Evolutionary conservation across 2,113 vertebrate species (phyloP), one percentile per base, ranked within the genome.

Genomic region (Anarhynchus alexandrinus): DNA sequence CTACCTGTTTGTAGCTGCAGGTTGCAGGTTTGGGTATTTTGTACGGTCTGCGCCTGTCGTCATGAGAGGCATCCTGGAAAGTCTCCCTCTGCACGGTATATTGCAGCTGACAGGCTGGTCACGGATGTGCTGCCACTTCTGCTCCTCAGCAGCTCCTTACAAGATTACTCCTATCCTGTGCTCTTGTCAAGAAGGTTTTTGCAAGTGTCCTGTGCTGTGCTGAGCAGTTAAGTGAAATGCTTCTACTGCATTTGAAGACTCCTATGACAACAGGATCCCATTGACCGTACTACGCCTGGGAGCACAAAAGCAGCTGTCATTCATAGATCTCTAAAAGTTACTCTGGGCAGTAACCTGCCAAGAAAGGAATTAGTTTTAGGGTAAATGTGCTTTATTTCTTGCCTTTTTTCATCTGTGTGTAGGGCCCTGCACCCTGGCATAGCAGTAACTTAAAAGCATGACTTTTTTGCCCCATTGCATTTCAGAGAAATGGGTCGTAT

Each of bases 41-140:
- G 0, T 21, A 5, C 8, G n/a, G 11, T 15, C 52, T 11, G 10
- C 16, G 17, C 34, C 23, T 22, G 15, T 42, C 9, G 3, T 38
- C 43, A 19, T 0, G 9, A 82, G 21, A 77, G 26, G 9, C 42
- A 47, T 36, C 55, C 54, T 72, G 66, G 72, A 64, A 86, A 49
- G 19, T 17, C 86, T 65, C 71, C 47, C 66, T 54, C 66, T 54
- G 32, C 12, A 3, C 0, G 3, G 11, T 61, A 5, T 58, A 14
- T 25, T 66, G 9, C 3, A 80, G 40, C 29, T 86, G 91, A 61
- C 36, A 87, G 54, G 70, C 10, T 72, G 80, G 61, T 30, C 73
- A 79, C 0, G 0, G 70, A 17, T 66, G 32, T 59, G 72, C 54
- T 73, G 74, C 74, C 54, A 8, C 66, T 72, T 59, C 86, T 87